Evolutionary conservation across 37 sponge, comb jelly and placozoan genomes (phyloP).

Genomic region (Cladorhizidae sp.): DNA sequence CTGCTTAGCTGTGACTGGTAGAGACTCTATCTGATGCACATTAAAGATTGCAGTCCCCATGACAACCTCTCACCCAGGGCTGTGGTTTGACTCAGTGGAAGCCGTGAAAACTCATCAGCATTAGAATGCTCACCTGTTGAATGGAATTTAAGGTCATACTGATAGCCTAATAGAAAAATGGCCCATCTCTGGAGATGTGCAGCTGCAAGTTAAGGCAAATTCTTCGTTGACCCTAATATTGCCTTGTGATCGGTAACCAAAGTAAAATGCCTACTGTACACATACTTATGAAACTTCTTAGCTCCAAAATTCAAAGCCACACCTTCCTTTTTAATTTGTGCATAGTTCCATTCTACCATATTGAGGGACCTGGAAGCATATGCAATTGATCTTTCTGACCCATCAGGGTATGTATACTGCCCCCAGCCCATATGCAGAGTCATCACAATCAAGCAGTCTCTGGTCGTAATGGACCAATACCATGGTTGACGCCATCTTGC

Average conservation of each 20-base stretch:
- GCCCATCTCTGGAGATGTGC: neutral
- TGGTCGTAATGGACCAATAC: slow-evolving; percentile 39
- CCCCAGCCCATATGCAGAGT: slow-evolving; percentile 18
- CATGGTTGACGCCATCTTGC: slow-evolving; percentile 1
- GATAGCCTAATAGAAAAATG: neutral
- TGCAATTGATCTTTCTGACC: slow-evolving; percentile 9
- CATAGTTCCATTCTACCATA: slow-evolving; percentile 11
- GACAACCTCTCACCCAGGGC: neutral
- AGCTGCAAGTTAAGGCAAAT: neutral
- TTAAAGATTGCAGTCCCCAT: neutral
- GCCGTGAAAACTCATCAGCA: neutral
- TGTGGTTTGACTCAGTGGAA: neutral
- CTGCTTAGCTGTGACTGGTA: neutral
- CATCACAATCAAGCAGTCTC: slow-evolving; percentile 14
- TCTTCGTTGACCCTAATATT: neutral
- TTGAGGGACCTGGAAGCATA: slow-evolving; percentile 10
- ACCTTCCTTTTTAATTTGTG: slow-evolving; percentile 26
- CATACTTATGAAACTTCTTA: too few species aligned
- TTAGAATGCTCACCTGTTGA: neutral
- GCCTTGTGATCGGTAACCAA: neutral
- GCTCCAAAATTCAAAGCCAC: neutral
- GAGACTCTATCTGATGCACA: neutral
- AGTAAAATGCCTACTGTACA: too few species aligned
- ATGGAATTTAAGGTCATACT: neutral
- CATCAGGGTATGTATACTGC: slow-evolving; percentile 8